These are phyloP conservation scores for Deroplatys truncata DNA, from an alignment of 2,888 invertebrate genomes.

Conservation along the genomic window DNA sequence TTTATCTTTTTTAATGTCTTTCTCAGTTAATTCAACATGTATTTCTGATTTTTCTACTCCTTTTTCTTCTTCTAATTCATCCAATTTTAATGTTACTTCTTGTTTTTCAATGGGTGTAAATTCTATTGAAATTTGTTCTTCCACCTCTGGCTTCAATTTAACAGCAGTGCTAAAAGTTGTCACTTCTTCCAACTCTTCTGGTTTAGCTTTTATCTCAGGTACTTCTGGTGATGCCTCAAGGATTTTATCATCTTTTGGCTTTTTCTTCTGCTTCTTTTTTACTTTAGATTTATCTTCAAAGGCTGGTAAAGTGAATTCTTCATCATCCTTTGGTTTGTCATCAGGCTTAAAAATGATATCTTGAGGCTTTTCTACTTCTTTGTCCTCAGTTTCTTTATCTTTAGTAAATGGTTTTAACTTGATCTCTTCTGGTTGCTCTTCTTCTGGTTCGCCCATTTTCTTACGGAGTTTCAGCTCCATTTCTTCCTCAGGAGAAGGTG, in stretches of 20 bases:
- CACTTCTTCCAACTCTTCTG: not conserved
- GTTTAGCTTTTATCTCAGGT: conserved; percentile 26
- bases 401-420: conserved; percentile 40
- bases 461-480: conserved; percentile 32
- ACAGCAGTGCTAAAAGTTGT: conserved; percentile 31
- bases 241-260: not conserved
- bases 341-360: conserved; percentile 19
- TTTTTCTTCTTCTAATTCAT: conserved; percentile 20
- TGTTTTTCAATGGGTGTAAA: conserved; percentile 14
- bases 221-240: conserved; percentile 29
- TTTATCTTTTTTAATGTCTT: conserved; percentile 37
- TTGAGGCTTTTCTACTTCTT: conserved; percentile 35
- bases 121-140: conserved; percentile 36
- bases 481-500: conserved; percentile 40
- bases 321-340: conserved; percentile 36
- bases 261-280: conserved; percentile 23
- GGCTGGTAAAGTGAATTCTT: not conserved
- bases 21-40: conserved; percentile 7
- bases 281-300: conserved; percentile 22
- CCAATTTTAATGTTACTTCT: conserved; percentile 20
- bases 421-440: conserved; percentile 35
- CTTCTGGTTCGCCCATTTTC: conserved; percentile 42
- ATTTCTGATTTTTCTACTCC: conserved; percentile 22
- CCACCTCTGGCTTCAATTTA: conserved; percentile 36
- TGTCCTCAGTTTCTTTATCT: conserved; percentile 37